These are phyloP conservation scores for Gnathonemus longibarbis DNA, from an alignment of 2,113 vertebrate genomes.

Conservation along the genomic window DNA sequence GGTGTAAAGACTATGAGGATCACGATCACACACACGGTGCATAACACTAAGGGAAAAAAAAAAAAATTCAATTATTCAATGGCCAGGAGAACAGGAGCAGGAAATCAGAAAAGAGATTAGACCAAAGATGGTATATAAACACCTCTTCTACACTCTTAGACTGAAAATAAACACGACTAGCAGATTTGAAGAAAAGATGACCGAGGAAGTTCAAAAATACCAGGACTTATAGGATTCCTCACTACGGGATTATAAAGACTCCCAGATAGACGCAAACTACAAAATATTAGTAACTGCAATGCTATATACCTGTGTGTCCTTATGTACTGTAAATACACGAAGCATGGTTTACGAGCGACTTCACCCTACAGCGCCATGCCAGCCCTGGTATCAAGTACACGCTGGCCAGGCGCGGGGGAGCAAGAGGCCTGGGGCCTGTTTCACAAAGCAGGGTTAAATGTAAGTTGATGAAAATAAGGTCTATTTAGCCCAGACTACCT, in stretches of 20 bases:
- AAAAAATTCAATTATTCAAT: neutral
- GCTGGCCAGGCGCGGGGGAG: neutral
- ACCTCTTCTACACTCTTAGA: neutral
- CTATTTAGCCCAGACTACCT: too few species aligned
- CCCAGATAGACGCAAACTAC: neutral
- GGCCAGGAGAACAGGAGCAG: neutral
- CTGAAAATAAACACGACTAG: neutral
- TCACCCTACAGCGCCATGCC: neutral
- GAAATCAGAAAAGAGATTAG: neutral
- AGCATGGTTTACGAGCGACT: neutral
- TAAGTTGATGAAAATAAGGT: too few species aligned
- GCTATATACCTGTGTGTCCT: neutral
- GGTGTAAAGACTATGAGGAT: neutral
- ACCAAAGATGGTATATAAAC: neutral
- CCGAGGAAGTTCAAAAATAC: neutral
- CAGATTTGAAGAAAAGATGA: neutral
- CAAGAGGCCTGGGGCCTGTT: neutral
- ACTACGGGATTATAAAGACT: neutral
- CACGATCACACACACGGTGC: neutral
- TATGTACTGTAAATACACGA: neutral
- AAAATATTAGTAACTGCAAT: neutral
- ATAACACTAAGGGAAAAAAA: neutral
- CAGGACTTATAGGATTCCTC: neutral
- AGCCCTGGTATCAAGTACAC: neutral
- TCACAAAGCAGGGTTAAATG: too few species aligned